These are phyloP conservation scores for Callipepla californica DNA, from an alignment of 2,113 vertebrate species.

Conservation along the genomic window DNA sequence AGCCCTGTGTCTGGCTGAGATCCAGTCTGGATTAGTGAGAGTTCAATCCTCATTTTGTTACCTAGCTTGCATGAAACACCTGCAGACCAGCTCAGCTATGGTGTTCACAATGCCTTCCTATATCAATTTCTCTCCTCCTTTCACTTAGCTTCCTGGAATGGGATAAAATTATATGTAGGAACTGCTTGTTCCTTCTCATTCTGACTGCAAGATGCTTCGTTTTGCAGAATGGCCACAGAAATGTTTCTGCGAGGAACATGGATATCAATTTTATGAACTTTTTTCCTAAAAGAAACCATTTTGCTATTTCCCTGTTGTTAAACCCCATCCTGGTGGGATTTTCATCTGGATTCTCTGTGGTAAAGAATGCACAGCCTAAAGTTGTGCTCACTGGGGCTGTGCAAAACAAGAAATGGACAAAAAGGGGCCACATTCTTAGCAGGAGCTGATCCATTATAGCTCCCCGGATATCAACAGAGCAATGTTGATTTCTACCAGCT, in stretches of 20 bases:
- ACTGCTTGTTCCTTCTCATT: neutral
- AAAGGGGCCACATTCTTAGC: neutral
- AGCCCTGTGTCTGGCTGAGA: neutral
- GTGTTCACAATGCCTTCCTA: neutral
- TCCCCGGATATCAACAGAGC: neutral
- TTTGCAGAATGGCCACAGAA: neutral
- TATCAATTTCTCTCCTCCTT: neutral
- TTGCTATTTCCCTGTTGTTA: neutral
- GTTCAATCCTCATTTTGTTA: neutral
- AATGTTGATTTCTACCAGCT: conserved; percentile 36
- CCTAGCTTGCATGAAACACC: neutral
- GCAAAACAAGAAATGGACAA: neutral
- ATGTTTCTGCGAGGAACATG: neutral
- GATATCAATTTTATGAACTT: neutral
- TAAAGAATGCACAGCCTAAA: neutral
- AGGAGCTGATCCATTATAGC: neutral
- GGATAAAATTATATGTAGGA: neutral
- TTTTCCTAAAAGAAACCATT: neutral
- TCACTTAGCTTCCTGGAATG: neutral
- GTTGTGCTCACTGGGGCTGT: neutral
- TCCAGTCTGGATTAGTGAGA: neutral
- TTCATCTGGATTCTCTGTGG: neutral
- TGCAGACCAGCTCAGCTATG: neutral
- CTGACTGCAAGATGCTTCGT: neutral
- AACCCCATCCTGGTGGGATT: neutral